Evolutionary conservation across 2,888 invertebrate genomes (phyloP).

Genomic region (Tillus elongatus): DNA sequence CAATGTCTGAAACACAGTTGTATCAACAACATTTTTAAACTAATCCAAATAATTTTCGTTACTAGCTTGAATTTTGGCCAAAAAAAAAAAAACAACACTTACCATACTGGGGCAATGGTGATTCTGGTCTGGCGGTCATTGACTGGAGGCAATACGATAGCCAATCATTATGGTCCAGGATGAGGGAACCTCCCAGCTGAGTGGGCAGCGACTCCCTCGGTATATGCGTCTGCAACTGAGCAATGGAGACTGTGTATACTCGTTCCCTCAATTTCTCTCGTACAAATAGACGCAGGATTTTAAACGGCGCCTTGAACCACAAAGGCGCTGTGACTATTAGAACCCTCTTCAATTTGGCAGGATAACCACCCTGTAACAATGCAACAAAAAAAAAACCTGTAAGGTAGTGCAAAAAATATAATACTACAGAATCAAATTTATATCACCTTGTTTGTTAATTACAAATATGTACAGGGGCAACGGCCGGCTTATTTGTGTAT

Average conservation of each 20-base stretch:
- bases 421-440: no score
- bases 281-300: conserved; percentile 88
- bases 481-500: no score
- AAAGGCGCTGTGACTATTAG: conserved; percentile 93
- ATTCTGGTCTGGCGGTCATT: conserved; percentile 60
- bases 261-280: conserved; percentile 91
- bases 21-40: no score
- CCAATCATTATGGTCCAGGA: conserved; percentile 88
- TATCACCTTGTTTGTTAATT: no score
- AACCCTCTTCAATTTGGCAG: conserved; percentile 93
- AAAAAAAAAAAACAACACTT: conserved; percentile 15
- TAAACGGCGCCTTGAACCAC: conserved; percentile 98
- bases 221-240: conserved; percentile 82
- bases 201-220: conserved; percentile 80
- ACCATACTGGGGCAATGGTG: conserved; percentile 37
- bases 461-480: no score
- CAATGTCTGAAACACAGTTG: no score
- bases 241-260: conserved; percentile 88
- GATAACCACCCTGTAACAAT: conserved; percentile 80
- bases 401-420: no score
- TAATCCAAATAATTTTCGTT: no score
- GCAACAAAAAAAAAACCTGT: no score
- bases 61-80: no score
- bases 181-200: conserved; percentile 79
- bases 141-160: conserved; percentile 52